Evolutionary conservation across 2,888 invertebrate genomes (phyloP).

Genomic region (Leucoptera coffeella): DNA sequence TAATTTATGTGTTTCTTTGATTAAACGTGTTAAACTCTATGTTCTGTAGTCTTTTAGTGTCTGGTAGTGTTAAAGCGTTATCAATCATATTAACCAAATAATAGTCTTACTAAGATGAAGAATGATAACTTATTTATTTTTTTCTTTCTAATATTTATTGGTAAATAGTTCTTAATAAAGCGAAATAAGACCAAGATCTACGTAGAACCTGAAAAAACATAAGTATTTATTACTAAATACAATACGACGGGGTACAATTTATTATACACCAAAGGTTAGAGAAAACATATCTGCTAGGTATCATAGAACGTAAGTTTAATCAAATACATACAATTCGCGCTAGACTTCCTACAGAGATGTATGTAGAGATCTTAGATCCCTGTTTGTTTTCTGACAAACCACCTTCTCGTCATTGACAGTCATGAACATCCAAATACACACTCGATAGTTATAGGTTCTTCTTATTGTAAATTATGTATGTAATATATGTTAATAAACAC

Average conservation of each 20-base stretch:
- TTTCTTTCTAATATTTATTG: too few relatives aligned
- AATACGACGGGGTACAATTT: not conserved
- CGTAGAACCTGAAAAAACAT: conserved; percentile 19
- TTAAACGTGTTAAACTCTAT: not conserved
- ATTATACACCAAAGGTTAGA: not conserved
- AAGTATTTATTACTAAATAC: conserved; percentile 1
- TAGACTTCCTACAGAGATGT: not conserved
- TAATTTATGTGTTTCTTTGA: too few relatives aligned
- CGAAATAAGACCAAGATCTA: conserved; percentile 31
- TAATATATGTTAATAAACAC: too few relatives aligned
- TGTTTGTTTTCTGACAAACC: not conserved
- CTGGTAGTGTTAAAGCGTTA: not conserved
- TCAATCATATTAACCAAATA: not conserved
- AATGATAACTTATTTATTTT: conserved; percentile 1
- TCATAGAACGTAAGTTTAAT: too few relatives aligned
- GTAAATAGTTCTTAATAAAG: conserved; percentile 23
- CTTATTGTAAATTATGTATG: too few relatives aligned
- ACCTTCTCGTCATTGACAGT: too few relatives aligned
- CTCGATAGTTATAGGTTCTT: too few relatives aligned
- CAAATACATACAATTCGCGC: too few relatives aligned
- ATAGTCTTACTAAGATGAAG: too few relatives aligned
- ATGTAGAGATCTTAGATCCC: not conserved
- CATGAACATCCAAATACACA: too few relatives aligned
- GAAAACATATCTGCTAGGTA: not conserved
- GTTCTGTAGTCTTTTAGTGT: not conserved